phyloP scores from a whole-genome alignment of 37 sponge, comb jelly and placozoan species.

The Theonella swinhoei region DNA sequence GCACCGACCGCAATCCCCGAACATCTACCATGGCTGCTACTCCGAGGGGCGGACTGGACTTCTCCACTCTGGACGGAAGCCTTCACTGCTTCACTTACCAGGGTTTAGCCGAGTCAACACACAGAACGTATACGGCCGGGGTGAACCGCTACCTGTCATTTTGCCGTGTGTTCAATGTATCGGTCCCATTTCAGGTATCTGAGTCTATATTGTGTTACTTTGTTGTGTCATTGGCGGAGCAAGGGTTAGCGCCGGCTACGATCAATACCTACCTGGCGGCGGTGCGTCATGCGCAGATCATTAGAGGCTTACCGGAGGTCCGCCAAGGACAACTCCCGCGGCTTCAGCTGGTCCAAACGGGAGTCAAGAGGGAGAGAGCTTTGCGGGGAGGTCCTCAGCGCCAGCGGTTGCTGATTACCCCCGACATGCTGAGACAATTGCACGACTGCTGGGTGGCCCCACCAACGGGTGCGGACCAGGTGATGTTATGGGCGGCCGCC shows the following conservation, averaged over 20 bases:
- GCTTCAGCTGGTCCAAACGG: slow-evolving; percentile 31
- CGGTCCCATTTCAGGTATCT: slow-evolving; percentile 61
- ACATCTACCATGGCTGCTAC: slow-evolving; percentile 26
- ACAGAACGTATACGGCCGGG: slow-evolving; percentile 41
- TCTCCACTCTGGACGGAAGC: slow-evolving; percentile 47
- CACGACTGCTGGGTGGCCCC: neutral
- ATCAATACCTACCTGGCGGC: slow-evolving; percentile 69
- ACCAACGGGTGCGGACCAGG: neutral
- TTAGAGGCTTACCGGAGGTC: slow-evolving; percentile 41
- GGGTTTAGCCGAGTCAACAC: slow-evolving; percentile 64
- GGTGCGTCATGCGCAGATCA: slow-evolving; percentile 43
- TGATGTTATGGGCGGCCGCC: slow-evolving; percentile 49
- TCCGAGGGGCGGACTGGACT: slow-evolving; percentile 49
- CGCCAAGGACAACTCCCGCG: slow-evolving; percentile 18
- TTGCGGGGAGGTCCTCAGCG: neutral
- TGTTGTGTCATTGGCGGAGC: slow-evolving; percentile 17
- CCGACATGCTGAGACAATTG: slow-evolving; percentile 7
- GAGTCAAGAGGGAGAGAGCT: slow-evolving; percentile 23
- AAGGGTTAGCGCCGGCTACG: slow-evolving; percentile 31
- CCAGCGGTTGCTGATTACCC: slow-evolving; percentile 51
- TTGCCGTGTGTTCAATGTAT: slow-evolving; percentile 9
- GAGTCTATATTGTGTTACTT: slow-evolving; percentile 41
- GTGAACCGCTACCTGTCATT: slow-evolving; percentile 28
- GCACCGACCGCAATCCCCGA: neutral
- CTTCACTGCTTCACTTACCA: slow-evolving; percentile 38